Conservation (phyloP, 2,797 vertebrate species). For the Myoxocephalus aenaeus region DNA sequence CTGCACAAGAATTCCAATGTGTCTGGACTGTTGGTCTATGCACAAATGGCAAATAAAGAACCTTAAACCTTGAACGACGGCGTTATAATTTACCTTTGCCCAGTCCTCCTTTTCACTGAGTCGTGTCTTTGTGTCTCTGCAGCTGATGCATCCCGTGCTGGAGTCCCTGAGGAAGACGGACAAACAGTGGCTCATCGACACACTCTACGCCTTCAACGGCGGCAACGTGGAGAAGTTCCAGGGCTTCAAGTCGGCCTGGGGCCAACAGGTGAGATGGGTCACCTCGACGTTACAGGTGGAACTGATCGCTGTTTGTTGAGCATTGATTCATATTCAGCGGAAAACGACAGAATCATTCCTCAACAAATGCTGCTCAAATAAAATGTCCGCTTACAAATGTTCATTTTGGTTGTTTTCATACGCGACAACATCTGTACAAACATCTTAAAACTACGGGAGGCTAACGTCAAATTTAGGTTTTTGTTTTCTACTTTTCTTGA, state of each 20-base stretch:
- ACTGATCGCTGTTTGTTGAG: not conserved
- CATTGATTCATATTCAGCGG: not conserved
- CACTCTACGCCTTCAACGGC: conserved; percentile 95
- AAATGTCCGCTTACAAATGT: no score
- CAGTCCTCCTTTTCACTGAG: not conserved
- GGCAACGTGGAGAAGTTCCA: conserved; percentile 97
- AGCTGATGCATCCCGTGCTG: conserved; percentile 98
- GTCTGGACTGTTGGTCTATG: no score
- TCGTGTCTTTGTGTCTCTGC: conserved; percentile 39
- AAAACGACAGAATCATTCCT: not conserved
- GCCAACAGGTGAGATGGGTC: conserved; percentile 88
- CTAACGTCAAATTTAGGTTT: not conserved
- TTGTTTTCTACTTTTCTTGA: not conserved
- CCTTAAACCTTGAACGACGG: no score
- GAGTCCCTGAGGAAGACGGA: conserved; percentile 94
- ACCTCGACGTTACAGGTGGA: not conserved
- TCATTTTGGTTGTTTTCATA: no score
- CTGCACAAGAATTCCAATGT: no score
- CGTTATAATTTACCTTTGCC: not conserved
- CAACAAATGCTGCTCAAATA: not conserved
- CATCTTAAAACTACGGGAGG: no score
- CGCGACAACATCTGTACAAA: no score
- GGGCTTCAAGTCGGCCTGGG: conserved; percentile 93
- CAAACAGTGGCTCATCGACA: conserved; percentile 98
- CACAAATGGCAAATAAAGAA: no score